Base-by-base conservation (phyloP, 2,797 vertebrate species). In the Oreochromis grahami region DNA sequence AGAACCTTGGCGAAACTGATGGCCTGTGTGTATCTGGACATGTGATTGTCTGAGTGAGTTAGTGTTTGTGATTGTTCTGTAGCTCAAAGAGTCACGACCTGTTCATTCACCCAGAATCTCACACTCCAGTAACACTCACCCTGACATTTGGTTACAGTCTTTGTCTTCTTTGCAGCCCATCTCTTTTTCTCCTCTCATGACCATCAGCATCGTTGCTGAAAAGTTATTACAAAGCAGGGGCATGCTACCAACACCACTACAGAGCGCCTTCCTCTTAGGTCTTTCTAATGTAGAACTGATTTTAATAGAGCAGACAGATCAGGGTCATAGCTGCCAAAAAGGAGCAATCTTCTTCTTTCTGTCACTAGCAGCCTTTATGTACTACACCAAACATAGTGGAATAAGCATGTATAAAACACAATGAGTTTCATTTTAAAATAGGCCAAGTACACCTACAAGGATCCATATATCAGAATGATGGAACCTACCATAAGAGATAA, bases 31-130 rank as follows among this genome's bases (percentile, higher is more conserved):
- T 85, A 86, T 82, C 78, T 76, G 85, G 78, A 89, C 90, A 86
- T 94, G 86, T 90, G 89, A 87, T 80, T 78, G 88, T 89, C 89
- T 92, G 50, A 56, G 82, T 34, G 78, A 83, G 84, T 93, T 88
- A 82, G 72, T 19, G 6, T 91, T 90, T 74, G 21, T 78, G 3
- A 77, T 87, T 85, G 52, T 80, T 87, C 78, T 36, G 79, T 83
- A n/a, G 85, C 89, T 91, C 81, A 84, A 55, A 81, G 81, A 79
- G 70, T 82, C 45, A 13, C 84, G 88, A 84, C 79, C 90, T 92
- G 89, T 92, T 92, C 88, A 76, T 88, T 86, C 78, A 85, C 38
- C 45, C 53, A 32, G 24, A 82, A 82, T 58, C 88, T 86, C 82
- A 68, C 82, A 56, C 84, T 83, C 60, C 9, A 85, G 29, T 83